Conservation (phyloP, 2,113 vertebrate genomes). For the Prionailurus viverrinus region DNA sequence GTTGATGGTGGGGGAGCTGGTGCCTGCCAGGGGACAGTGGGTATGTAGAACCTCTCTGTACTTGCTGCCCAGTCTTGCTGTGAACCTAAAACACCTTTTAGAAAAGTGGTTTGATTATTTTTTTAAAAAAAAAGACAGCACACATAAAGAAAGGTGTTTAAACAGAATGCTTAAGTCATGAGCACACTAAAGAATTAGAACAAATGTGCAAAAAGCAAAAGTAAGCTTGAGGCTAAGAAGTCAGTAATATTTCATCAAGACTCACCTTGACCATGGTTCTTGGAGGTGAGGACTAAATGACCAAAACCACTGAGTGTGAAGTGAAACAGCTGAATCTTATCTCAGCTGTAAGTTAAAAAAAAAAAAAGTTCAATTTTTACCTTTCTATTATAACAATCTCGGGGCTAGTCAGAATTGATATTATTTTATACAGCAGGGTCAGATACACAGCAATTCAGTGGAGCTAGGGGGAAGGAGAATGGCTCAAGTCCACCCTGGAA, state of each 20-base stretch:
- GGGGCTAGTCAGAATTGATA: background rate
- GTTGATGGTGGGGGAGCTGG: background rate
- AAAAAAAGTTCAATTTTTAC: background rate
- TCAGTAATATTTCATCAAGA: background rate
- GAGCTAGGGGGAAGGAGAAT: background rate
- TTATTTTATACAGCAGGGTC: background rate
- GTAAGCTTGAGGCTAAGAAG: background rate
- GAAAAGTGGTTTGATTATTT: background rate
- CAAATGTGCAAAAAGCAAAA: background rate
- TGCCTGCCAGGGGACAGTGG: background rate
- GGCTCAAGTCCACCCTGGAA: background rate
- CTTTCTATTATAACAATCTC: background rate
- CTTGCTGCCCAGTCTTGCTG: background rate
- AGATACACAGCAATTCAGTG: background rate
- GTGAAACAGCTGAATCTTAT: background rate
- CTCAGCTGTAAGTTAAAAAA: background rate
- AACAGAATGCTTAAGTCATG: background rate
- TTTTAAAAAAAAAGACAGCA: background rate
- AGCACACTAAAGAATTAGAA: background rate
- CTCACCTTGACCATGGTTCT: background rate
- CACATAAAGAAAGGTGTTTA: background rate
- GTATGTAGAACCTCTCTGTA: background rate
- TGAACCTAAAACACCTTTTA: background rate
- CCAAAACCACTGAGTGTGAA: background rate
- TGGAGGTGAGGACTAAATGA: background rate